Evolutionary conservation across 1,140 invertebrate genomes (phyloP).

Genomic region (Halictus rubicundus): DNA sequence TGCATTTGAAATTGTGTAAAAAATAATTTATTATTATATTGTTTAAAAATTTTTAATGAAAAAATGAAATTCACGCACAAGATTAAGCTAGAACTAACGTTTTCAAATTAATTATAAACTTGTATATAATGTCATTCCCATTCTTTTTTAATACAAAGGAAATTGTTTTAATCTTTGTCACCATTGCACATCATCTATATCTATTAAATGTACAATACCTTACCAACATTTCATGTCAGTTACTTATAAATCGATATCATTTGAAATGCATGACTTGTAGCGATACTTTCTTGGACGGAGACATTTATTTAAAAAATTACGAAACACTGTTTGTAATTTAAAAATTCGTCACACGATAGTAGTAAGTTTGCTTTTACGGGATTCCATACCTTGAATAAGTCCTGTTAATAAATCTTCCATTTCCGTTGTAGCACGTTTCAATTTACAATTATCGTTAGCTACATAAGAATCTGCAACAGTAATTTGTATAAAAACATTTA

Average conservation of each 20-base stretch:
- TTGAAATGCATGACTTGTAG: slow-evolving; percentile 1
- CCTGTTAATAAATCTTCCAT: slow-evolving; percentile 77
- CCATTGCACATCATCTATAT: slow-evolving; percentile 27
- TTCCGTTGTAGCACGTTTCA: slow-evolving; percentile 75
- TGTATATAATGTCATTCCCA: background rate
- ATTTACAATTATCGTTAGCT: slow-evolving; percentile 74
- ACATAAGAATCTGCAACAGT: slow-evolving; percentile 70
- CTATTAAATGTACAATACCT: background rate
- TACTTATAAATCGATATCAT: background rate
- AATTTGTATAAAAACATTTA: slow-evolving; percentile 23
- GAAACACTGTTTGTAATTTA: slow-evolving; percentile 40
- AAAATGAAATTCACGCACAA: slow-evolving; percentile 4
- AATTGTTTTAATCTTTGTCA: slow-evolving; percentile 6
- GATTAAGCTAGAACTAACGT: background rate
- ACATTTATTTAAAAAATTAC: slow-evolving; percentile 16
- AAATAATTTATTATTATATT: slow-evolving; percentile 11
- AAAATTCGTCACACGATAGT: slow-evolving; percentile 70
- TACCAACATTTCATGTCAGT: slow-evolving; percentile 1
- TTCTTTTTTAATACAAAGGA: background rate
- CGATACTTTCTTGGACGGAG: slow-evolving; percentile 27
- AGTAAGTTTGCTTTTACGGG: slow-evolving; percentile 75
- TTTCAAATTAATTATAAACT: background rate
- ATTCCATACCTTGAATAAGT: slow-evolving; percentile 77
- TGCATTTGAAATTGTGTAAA: slow-evolving; percentile 20
- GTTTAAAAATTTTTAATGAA: background rate